These are phyloP conservation scores for Ophraella communa DNA, from an alignment of 2,888 invertebrate species.

Conservation along the genomic window DNA sequence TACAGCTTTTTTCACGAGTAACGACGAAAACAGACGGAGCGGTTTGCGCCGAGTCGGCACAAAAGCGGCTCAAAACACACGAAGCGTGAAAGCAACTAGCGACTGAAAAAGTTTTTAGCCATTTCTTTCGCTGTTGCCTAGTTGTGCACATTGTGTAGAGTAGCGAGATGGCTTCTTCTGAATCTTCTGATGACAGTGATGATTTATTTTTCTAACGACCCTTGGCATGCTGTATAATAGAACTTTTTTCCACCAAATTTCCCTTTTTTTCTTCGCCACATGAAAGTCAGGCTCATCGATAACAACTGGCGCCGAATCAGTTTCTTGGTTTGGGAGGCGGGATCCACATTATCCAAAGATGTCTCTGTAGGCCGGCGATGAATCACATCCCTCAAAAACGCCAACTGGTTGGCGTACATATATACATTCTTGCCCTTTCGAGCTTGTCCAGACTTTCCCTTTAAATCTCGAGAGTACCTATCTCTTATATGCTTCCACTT, in stretches of 20 bases:
- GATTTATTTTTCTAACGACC: neutral
- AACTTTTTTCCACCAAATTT: neutral
- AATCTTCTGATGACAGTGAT: no score
- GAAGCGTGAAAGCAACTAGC: neutral
- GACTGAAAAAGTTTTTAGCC: neutral
- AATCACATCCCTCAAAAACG: neutral
- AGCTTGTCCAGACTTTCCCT: neutral
- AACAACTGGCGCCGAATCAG: neutral
- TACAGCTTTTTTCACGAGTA: no score
- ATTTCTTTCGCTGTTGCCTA: neutral
- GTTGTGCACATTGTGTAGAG: neutral
- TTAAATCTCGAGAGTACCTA: conserved; percentile 24
- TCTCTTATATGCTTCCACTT: conserved; percentile 9
- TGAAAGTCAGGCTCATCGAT: no score
- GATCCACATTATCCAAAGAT: neutral
- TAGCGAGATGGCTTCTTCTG: neutral
- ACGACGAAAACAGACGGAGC: neutral
- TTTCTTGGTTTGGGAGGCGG: neutral
- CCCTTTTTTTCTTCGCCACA: no score
- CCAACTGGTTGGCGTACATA: neutral
- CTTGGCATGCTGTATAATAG: neutral
- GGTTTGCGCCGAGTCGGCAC: neutral
- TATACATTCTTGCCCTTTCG: neutral
- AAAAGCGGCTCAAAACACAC: neutral
- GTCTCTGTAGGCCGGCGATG: neutral